Evolutionary conservation across 2,113 vertebrate species (phyloP), one percentile per base, ranked within the genome.

Genomic region (Anas platyrhynchos): DNA sequence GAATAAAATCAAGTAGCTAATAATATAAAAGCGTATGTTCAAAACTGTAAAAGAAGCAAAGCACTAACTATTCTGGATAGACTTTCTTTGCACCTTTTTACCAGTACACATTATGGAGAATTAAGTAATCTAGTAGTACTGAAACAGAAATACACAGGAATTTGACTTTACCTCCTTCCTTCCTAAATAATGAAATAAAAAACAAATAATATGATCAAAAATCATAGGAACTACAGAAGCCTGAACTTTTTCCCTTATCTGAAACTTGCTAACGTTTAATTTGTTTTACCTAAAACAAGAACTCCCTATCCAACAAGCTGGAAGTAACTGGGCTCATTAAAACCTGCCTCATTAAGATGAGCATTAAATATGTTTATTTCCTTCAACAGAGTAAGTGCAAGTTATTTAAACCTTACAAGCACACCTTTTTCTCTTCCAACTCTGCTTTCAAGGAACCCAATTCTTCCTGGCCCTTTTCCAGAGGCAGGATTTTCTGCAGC

Each of bases 361-460:
- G 9, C 25, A 32, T 55, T 67, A 90, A 68, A 81, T 13, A 73
- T 0, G 81, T 4, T 26, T 3, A 78, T 55, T 88, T 81, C 38
- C 32, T 75, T 72, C 61, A 81, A 72, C 7, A 63, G n/a, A 83
- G 65, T 34, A 88, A 77, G 25, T 6, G 2, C 22, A 73, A 86
- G 32, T 71, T 74, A 75, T 31, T 88, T 65, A 71, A 88, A 91
- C 62, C n/a, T 71, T 50, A 67, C 11, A 77, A 91, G 67, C 75
- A 29, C 91, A 99, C 99, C 98, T 97, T 99, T 85, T 99, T 99
- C 93, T 99, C 98, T 91, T 99, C 98, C 71, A 99, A 93, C 77
- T 99, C 99, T 22, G 98, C 98, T 96, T 97, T 98, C 81, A 99
- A 63, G 34, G 97, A 97, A 55, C 98, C 97, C 94, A 99, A 83